Evolutionary conservation across 2,113 vertebrate species (phyloP).

Genomic region (Paracanthobrama guichenoti): DNA sequence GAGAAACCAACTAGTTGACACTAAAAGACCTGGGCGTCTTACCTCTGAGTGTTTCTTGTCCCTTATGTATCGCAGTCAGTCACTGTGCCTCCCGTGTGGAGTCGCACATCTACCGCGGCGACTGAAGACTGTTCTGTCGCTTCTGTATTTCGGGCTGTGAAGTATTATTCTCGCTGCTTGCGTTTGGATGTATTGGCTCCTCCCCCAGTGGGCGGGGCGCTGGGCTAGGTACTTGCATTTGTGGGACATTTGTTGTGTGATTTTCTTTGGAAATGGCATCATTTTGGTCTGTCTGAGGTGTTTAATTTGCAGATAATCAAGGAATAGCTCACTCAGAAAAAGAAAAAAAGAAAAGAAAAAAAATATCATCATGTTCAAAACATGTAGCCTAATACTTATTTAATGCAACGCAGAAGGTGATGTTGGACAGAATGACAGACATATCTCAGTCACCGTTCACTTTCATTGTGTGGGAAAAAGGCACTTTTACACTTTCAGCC

Average conservation of each 20-base stretch:
- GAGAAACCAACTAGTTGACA: background rate
- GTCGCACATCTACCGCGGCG: constrained; percentile 69
- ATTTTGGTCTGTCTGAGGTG: background rate
- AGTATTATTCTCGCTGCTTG: constrained; percentile 65
- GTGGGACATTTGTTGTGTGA: constrained; percentile 2
- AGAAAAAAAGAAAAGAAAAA: background rate
- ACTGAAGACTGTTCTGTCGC: constrained; percentile 73
- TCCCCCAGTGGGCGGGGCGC: constrained; percentile 58
- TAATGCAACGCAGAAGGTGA: background rate
- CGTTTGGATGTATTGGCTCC: constrained; percentile 60
- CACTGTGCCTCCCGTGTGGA: constrained; percentile 64
- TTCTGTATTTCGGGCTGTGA: constrained; percentile 65
- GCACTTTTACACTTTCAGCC: background rate
- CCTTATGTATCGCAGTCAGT: constrained; percentile 65
- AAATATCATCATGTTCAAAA: background rate
- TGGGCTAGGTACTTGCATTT: background rate
- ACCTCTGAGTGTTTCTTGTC: constrained; percentile 64
- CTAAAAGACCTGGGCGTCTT: constrained; percentile 54
- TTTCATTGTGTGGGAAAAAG: background rate
- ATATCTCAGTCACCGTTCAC: background rate
- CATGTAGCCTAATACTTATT: background rate
- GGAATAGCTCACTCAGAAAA: background rate
- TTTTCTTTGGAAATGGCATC: background rate
- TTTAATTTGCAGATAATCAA: background rate
- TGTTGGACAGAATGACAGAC: too few species aligned